Evolutionary conservation across 2,113 vertebrate genomes (phyloP), one percentile per base, ranked within the genome.

Genomic region (Miniopterus natalensis): DNA sequence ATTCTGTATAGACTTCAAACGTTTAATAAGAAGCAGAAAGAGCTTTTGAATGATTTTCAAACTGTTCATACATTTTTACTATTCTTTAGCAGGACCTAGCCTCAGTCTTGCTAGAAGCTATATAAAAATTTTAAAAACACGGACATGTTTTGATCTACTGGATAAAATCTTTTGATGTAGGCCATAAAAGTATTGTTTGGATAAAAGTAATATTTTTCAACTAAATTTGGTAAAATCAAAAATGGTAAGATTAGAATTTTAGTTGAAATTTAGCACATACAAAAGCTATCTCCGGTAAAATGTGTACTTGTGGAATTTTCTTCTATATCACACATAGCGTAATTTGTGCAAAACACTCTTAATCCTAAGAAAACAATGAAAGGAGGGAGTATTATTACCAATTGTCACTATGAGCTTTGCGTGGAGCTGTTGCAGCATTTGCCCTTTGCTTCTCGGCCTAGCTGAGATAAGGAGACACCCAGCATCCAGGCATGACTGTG

Each of bases 121-220:
- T 21, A 92, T 88, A 47, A 90, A 96, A 91, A 3, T 93, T 97
- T 79, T 42, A 89, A 95, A 91, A 71, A 53, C 51, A 78, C 3
- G 40, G 74, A 70, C 20, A 80, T 68, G 94, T 74, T 88, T 96
- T 96, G 49, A 94, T 66, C 49, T 89, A 40, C 20, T 59, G 29
- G 8, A 53, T 47, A 79, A 25, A 17, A 5, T 81, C 3, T 31
- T 91, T 96, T 75, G 27, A 93, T 79, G 3, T 86, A 8, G 4
- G 63, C 5, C 17, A 73, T 36, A 78, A 36, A 87, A 78, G 83
- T 89, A 68, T 11, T 81, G 42, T 27, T 29, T 90, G 3, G 59
- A 31, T 79, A 4, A 88, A 95, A 83, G 71, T 90, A 89, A 65
- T 53, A 36, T 63, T 90, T 91, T 79, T 65, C 55, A 95, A 61